These are phyloP conservation scores for Teleiodes luculella DNA, from an alignment of 2,888 invertebrate species.

Conservation along the genomic window DNA sequence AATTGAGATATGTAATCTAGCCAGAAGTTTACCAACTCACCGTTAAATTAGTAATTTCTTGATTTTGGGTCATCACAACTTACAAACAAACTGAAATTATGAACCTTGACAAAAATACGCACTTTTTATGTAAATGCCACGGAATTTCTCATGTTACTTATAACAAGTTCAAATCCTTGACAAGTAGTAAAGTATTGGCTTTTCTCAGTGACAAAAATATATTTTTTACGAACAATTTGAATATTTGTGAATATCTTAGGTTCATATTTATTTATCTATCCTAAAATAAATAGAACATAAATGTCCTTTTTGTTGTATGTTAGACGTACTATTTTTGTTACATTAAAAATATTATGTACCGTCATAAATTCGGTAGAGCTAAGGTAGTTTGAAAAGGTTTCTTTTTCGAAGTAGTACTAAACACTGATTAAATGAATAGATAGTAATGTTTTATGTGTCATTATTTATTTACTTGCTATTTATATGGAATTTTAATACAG, in stretches of 20 bases:
- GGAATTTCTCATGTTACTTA: constrained; percentile 7
- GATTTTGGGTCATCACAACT: not conserved
- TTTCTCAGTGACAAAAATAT: not conserved
- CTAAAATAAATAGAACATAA: too few species aligned
- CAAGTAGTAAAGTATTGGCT: not conserved
- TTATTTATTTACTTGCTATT: not conserved
- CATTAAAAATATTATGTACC: too few species aligned
- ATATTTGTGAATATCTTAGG: too few species aligned
- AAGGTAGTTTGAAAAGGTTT: too few species aligned
- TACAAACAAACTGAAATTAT: not conserved
- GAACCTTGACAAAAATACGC: not conserved
- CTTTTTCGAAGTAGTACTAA: too few species aligned
- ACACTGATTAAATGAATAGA: not conserved
- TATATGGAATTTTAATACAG: not conserved
- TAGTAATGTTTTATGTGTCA: not conserved
- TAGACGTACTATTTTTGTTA: too few species aligned
- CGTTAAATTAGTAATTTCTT: constrained; percentile 1
- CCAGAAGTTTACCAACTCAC: not conserved
- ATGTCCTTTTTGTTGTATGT: too few species aligned
- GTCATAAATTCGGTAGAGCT: too few species aligned
- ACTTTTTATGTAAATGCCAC: constrained; percentile 5
- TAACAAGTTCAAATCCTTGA: not conserved
- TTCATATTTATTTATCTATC: too few species aligned
- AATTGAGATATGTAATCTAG: not conserved
- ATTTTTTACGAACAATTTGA: too few species aligned